Base-by-base conservation (phyloP, 1,140 invertebrate genomes). In the Bombus superbus region DNA sequence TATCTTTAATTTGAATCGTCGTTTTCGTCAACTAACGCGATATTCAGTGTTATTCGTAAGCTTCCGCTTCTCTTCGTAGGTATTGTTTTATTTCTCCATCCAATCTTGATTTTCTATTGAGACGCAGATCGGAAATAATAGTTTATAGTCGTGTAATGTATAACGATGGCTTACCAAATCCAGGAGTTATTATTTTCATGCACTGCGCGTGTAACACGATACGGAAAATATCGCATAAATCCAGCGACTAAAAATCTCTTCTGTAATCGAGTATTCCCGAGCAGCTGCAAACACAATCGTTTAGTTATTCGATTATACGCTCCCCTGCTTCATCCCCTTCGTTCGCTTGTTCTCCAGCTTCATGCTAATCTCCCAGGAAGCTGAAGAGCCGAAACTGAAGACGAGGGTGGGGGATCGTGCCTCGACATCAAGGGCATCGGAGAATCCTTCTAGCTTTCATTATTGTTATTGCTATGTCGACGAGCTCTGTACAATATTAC, bases 371-470 rank as follows among this genome's bases (percentile, higher is more conserved):
- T 92, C 91, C 88, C 87, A 85, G 88, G 89, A 88, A 85, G 88
- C 85, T 89, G 88, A 84, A 85, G 82, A 90, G 88, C 83, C 57
- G 83, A 85, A 77, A 35, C 66, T 77, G 77, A 91, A 87, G 85
- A 86, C 86, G 86, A 86, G 77, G 76, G 71, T 22, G 74, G 53
- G 71, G 72, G 72, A 66, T 69, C 59, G 69, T 66, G 78, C 72
- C 91, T 87, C 86, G 92, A 90, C 90, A 89, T 92, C 86, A 79
- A 89, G 84, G 78, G 90, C 89, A 91, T 89, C 91, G 82, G 85
- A 91, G 88, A 91, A 92, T 93, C 90, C 89, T 92, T 92, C 89
- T 74, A 92, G 86, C 89, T 91, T 92, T 92, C 92, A 92, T 93
- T 93, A 93, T 92, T 92, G 88, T 92, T 93, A 92, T 92, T 92